Conservation (phyloP, 1,140 invertebrate genomes). For the Eumeta japonica region DNA sequence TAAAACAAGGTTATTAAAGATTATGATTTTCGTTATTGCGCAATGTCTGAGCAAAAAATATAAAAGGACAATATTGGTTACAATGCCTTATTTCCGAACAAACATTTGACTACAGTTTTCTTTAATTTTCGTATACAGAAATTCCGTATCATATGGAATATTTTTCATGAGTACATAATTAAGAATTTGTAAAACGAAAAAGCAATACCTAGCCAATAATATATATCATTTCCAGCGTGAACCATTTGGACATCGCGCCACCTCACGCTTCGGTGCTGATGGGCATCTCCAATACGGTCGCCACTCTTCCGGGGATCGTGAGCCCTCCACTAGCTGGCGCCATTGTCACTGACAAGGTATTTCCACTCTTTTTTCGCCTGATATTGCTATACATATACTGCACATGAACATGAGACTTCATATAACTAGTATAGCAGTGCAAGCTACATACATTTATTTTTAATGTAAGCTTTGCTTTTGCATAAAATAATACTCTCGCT, state of each 20-base stretch:
- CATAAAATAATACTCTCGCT: too few relatives aligned
- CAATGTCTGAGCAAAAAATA: too few relatives aligned
- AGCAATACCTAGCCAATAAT: neutral
- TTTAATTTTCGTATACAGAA: neutral
- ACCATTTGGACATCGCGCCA: slow-evolving; percentile 85
- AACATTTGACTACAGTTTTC: neutral
- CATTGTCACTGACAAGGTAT: slow-evolving; percentile 71
- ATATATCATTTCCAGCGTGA: slow-evolving; percentile 64
- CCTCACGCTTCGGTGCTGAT: slow-evolving; percentile 79
- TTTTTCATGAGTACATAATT: neutral
- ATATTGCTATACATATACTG: too few relatives aligned
- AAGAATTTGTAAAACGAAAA: too few relatives aligned
- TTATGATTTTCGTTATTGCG: too few relatives aligned
- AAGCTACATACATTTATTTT: too few relatives aligned
- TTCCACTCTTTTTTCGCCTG: neutral
- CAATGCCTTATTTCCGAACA: neutral
- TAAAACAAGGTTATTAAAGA: too few relatives aligned
- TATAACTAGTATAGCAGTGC: too few relatives aligned
- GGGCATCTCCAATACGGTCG: slow-evolving; percentile 86
- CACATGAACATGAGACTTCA: too few relatives aligned
- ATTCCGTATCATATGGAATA: neutral
- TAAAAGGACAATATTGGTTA: too few relatives aligned
- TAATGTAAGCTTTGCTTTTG: too few relatives aligned
- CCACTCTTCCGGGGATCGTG: slow-evolving; percentile 83
- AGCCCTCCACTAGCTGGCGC: slow-evolving; percentile 78